phyloP scores from a whole-genome alignment of 2,888 invertebrate species.

The Rhimphoctona megacephalus region DNA sequence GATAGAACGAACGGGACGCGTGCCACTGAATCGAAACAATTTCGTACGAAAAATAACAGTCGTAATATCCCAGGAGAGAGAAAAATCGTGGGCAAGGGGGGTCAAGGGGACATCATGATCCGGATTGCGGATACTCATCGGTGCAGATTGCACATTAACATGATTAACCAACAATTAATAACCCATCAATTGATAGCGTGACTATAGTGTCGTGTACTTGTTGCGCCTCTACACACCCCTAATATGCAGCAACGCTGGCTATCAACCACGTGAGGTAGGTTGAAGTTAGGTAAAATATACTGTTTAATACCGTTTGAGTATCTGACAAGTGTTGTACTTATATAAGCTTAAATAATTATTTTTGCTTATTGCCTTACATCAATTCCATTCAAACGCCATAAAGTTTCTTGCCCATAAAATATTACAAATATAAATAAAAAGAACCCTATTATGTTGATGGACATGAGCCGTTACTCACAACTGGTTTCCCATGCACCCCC shows the following conservation, averaged over 20 bases:
- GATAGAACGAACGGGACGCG: conserved; percentile 77
- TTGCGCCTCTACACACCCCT: conserved; percentile 74
- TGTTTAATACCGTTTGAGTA: background rate
- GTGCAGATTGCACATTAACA: conserved; percentile 81
- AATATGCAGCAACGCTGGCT: background rate
- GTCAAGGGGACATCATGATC: conserved; percentile 58
- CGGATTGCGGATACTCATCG: conserved; percentile 51
- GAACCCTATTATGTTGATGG: conserved; percentile 58
- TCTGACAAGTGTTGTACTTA: background rate
- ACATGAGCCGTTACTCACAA: conserved; percentile 81
- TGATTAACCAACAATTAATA: conserved; percentile 85
- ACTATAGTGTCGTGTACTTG: conserved; percentile 84
- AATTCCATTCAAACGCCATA: background rate
- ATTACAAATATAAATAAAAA: background rate
- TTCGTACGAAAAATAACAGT: conserved; percentile 80
- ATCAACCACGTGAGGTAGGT: conserved; percentile 14
- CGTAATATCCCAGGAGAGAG: conserved; percentile 77
- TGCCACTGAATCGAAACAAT: conserved; percentile 82
- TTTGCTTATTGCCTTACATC: background rate
- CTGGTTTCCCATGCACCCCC: conserved; percentile 84
- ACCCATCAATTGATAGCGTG: conserved; percentile 83
- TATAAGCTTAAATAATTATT: background rate
- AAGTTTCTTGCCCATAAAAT: background rate
- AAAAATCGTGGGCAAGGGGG: conserved; percentile 17
- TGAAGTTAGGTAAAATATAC: background rate